These are phyloP conservation scores for Potamarius usumacintae DNA, from an alignment of 2,113 vertebrate species.

Conservation along the genomic window DNA sequence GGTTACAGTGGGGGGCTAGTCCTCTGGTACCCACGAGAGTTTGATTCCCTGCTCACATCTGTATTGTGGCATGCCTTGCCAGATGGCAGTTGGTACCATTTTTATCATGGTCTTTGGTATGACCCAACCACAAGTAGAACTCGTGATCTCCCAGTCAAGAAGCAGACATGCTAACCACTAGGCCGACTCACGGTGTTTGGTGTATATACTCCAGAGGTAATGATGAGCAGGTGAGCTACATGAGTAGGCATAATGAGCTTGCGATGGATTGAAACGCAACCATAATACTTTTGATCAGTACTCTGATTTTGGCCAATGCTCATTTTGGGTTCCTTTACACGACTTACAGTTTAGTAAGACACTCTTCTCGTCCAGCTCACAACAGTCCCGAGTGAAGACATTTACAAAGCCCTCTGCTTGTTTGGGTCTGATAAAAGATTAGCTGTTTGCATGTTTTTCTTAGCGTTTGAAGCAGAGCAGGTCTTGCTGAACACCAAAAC, in stretches of 20 bases:
- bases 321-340: not conserved
- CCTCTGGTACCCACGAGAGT: too few species aligned
- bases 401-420: constrained; percentile 17
- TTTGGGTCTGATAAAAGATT: constrained; percentile 29
- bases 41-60: too few species aligned
- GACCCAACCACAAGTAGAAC: too few species aligned
- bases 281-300: not conserved
- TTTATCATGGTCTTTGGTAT: too few species aligned
- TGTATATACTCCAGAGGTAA: not conserved
- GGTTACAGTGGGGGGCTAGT: too few species aligned
- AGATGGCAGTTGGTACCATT: too few species aligned
- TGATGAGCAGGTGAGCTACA: not conserved
- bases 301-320: not conserved
- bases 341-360: not conserved
- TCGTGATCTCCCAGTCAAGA: too few species aligned
- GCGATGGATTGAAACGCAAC: not conserved
- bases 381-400: not conserved
- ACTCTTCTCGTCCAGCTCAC: not conserved
- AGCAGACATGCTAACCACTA: too few species aligned
- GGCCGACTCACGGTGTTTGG: not conserved
- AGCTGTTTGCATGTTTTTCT: constrained; percentile 37
- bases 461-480: constrained; percentile 29
- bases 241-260: not conserved
- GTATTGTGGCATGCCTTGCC: too few species aligned
- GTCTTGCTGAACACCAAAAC: constrained; percentile 32